Conservation (phyloP, 1,140 invertebrate species). For the Calosoma granatense region DNA sequence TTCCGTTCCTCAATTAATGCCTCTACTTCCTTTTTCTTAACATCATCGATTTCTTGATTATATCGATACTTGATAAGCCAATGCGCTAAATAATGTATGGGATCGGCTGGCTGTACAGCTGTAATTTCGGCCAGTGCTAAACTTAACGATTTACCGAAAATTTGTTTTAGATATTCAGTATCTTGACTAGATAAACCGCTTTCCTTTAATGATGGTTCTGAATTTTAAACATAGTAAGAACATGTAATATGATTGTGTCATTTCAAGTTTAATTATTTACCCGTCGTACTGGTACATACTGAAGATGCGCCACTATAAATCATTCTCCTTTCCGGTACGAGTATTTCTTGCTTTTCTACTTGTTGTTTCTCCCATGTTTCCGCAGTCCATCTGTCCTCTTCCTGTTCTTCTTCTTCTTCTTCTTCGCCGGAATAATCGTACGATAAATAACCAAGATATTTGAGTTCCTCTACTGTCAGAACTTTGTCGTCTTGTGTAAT, state of each 20-base stretch:
- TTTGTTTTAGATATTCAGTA: slow-evolving; percentile 29
- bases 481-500: slow-evolving; percentile 1
- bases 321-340: neutral
- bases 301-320: neutral
- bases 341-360: neutral
- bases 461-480: neutral
- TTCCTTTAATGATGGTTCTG: neutral
- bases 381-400: neutral
- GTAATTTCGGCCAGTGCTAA: slow-evolving; percentile 33
- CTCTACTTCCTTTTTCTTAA: slow-evolving; percentile 24
- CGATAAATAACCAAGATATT: neutral
- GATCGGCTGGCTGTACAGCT: slow-evolving; percentile 30
- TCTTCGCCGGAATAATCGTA: neutral
- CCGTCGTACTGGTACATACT: neutral
- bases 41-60: slow-evolving; percentile 29
- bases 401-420: neutral
- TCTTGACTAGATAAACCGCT: slow-evolving; percentile 27
- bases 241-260: no score
- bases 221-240: no score
- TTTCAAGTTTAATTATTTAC: no score
- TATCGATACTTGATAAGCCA: slow-evolving; percentile 35
- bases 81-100: slow-evolving; percentile 33
- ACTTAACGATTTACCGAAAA: slow-evolving; percentile 29
- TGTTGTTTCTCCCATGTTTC: no score
- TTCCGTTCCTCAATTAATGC: slow-evolving; percentile 24